phyloP scores from a whole-genome alignment of 2,113 vertebrate genomes.

The Microtus pennsylvanicus region DNA sequence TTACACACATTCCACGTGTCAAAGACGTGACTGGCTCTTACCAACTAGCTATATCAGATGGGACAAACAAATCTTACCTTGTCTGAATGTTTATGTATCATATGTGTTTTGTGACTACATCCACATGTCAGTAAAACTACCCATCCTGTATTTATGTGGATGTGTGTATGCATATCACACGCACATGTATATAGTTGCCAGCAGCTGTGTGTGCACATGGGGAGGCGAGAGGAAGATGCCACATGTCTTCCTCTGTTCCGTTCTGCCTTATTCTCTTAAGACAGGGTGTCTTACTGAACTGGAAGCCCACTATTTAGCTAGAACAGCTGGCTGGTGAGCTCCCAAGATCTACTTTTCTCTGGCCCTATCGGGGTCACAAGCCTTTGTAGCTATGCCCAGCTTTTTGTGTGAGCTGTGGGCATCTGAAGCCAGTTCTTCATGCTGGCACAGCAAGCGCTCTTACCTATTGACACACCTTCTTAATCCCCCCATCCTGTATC shows the following conservation, averaged over 20 bases:
- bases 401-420: neutral
- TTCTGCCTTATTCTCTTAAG: neutral
- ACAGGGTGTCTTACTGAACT: neutral
- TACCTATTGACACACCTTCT: neutral
- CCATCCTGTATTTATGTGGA: too few species aligned
- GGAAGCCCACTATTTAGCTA: neutral
- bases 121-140: neutral
- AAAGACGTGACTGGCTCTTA: neutral
- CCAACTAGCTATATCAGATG: neutral
- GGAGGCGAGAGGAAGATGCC: neutral
- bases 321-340: neutral
- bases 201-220: neutral
- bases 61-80: neutral
- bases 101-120: neutral
- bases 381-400: neutral
- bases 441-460: neutral
- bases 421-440: neutral
- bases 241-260: neutral
- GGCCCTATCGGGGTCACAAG: neutral
- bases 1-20: too few species aligned
- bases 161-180: neutral
- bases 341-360: neutral
- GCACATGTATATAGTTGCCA: neutral
- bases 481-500: neutral
- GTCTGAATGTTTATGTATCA: neutral